phyloP scores from a whole-genome alignment of 2,888 invertebrate species.

The Latheticus oryzae region DNA sequence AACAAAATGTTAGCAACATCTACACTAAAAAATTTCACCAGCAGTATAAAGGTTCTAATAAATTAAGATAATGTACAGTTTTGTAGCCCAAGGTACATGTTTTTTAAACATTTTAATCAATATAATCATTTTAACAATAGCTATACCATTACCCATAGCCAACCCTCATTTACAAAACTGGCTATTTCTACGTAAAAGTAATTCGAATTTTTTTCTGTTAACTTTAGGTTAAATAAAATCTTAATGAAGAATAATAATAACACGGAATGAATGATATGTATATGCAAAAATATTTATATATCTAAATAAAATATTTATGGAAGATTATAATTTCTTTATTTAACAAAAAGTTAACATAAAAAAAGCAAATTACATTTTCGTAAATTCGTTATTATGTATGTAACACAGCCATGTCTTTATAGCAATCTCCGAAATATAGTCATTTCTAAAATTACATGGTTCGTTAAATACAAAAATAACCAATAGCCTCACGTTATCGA shows the following conservation, averaged over 20 bases:
- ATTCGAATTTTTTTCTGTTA: conserved; percentile 52
- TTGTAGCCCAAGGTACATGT: conserved; percentile 57
- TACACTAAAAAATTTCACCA: conserved; percentile 57
- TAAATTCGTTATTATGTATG: conserved; percentile 52
- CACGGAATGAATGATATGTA: conserved; percentile 38
- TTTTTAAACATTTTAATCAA: conserved; percentile 54
- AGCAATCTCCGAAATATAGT: conserved; percentile 44
- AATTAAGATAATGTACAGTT: conserved; percentile 59
- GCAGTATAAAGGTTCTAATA: conserved; percentile 55
- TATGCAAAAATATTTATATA: conserved; percentile 36
- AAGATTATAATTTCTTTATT: conserved; percentile 50
- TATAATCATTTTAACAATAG: conserved; percentile 55
- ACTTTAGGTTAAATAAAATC: conserved; percentile 54
- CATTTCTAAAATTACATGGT: conserved; percentile 53
- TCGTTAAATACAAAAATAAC: conserved; percentile 58
- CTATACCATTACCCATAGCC: conserved; percentile 57
- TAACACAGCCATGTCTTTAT: conserved; percentile 59
- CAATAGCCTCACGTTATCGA: conserved; percentile 52
- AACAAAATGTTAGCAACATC: conserved; percentile 58
- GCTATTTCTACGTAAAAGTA: conserved; percentile 52
- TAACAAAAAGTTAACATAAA: conserved; percentile 59
- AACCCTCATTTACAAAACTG: conserved; percentile 57
- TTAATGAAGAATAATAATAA: conserved; percentile 6
- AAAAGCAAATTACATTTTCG: conserved; percentile 50
- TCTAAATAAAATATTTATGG: conserved; percentile 42